phyloP scores from a whole-genome alignment of 1,140 invertebrate species.

The Hetaerina americana region DNA sequence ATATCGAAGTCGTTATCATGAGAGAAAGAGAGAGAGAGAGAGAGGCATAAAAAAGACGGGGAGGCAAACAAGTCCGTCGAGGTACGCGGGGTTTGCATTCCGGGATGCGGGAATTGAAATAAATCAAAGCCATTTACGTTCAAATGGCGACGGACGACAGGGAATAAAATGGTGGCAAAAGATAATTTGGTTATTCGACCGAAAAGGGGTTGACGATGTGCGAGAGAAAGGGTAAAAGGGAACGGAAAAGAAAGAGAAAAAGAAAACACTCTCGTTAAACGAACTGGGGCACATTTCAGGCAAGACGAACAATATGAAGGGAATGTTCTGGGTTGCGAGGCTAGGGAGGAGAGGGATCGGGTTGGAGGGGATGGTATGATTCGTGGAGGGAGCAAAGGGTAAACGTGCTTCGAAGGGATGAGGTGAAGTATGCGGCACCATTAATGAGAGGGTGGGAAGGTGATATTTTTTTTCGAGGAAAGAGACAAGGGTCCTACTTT shows the following conservation, averaged over 20 bases:
- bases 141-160: no score
- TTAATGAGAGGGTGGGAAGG: neutral
- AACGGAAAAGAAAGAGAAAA: neutral
- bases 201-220: neutral
- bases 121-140: no score
- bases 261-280: neutral
- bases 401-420: neutral
- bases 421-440: neutral
- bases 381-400: neutral
- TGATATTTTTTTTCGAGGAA: no score
- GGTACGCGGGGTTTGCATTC: no score
- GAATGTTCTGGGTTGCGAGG: no score
- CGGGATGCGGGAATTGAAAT: no score
- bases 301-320: neutral
- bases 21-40: neutral
- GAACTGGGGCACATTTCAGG: neutral
- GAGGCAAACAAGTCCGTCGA: no score
- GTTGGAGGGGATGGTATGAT: neutral
- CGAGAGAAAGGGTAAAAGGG: neutral
- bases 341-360: neutral
- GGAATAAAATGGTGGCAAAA: no score
- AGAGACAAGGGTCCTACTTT: no score
- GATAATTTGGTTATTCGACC: neutral
- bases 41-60: neutral
- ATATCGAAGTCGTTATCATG: no score